Percentiles rank a stretch among this genome's conserved stretches.
These are phyloP conservation scores for Acipenser ruthenus DNA, from an alignment of 2,797 vertebrate genomes.

Conservation along the genomic window DNA sequence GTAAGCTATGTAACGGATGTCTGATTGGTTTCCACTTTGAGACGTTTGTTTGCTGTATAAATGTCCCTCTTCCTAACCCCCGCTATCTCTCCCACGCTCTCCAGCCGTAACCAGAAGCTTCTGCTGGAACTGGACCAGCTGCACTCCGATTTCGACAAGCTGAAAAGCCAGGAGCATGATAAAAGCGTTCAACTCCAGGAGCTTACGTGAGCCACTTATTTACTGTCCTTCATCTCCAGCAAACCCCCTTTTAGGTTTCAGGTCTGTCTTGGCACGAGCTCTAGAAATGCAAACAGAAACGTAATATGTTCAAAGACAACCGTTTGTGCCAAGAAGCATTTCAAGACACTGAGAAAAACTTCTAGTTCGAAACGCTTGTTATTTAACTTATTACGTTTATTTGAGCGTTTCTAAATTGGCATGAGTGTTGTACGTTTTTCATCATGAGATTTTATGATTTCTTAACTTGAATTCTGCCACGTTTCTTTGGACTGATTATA, in stretches of 20 bases:
- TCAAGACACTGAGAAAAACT: too few relatives aligned
- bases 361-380: too few relatives aligned
- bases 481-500: too few relatives aligned
- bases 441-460: too few relatives aligned
- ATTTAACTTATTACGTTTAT: too few relatives aligned
- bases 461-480: too few relatives aligned
- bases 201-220: slow-evolving; percentile 71
- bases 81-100: background rate
- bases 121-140: slow-evolving; percentile 81
- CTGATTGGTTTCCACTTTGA: background rate
- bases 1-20: too few relatives aligned
- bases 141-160: slow-evolving; percentile 69
- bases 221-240: background rate
- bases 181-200: slow-evolving; percentile 84
- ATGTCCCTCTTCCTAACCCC: background rate
- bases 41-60: background rate
- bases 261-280: background rate
- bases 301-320: too few relatives aligned
- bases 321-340: too few relatives aligned
- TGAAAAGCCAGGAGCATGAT: slow-evolving; percentile 75
- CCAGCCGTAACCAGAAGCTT: slow-evolving; percentile 80
- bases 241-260: slow-evolving; percentile 5
- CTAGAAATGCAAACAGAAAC: too few relatives aligned
- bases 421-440: too few relatives aligned
- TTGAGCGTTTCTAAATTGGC: too few relatives aligned